phyloP scores from a whole-genome alignment of 2,888 invertebrate genomes.

The Amblyjoppa fuscipennis region DNA sequence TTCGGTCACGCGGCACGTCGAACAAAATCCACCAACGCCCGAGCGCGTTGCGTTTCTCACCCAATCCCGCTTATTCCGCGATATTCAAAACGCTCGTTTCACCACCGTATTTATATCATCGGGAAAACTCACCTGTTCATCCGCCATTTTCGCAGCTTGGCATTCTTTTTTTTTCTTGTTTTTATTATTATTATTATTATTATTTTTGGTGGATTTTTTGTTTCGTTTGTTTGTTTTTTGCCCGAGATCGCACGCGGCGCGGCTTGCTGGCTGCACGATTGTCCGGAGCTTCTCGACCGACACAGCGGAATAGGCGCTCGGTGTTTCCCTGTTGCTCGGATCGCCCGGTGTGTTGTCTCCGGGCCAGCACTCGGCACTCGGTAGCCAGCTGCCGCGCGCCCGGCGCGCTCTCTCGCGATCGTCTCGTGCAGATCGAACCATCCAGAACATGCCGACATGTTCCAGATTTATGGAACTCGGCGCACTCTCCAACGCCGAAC shows the following conservation, averaged over 20 bases:
- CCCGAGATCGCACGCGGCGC: slow-evolving; percentile 65
- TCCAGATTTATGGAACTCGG: neutral
- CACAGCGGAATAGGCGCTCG: slow-evolving; percentile 2
- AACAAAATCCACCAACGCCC: neutral
- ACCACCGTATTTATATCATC: slow-evolving; percentile 78
- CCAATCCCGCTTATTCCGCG: slow-evolving; percentile 29
- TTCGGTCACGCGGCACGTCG: slow-evolving; percentile 1
- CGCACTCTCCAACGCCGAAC: too few relatives aligned
- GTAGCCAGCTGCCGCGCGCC: neutral
- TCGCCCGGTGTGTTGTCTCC: neutral
- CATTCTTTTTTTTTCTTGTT: slow-evolving; percentile 76
- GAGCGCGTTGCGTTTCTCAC: neutral
- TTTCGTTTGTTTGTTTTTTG: slow-evolving; percentile 43
- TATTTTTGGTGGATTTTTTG: too few relatives aligned
- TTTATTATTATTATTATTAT: too few relatives aligned
- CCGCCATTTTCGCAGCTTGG: slow-evolving; percentile 89
- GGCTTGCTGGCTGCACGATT: slow-evolving; percentile 48
- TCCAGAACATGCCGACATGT: slow-evolving; percentile 8
- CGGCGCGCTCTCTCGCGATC: slow-evolving; percentile 17
- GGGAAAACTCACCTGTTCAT: slow-evolving; percentile 90
- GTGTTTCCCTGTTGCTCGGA: neutral
- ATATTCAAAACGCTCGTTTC: slow-evolving; percentile 66
- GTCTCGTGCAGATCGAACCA: neutral
- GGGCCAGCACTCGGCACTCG: neutral
- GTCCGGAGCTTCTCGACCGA: slow-evolving; percentile 10